Evolutionary conservation across 1,140 invertebrate species (phyloP).

Genomic region (Neodiprion lecontei): DNA sequence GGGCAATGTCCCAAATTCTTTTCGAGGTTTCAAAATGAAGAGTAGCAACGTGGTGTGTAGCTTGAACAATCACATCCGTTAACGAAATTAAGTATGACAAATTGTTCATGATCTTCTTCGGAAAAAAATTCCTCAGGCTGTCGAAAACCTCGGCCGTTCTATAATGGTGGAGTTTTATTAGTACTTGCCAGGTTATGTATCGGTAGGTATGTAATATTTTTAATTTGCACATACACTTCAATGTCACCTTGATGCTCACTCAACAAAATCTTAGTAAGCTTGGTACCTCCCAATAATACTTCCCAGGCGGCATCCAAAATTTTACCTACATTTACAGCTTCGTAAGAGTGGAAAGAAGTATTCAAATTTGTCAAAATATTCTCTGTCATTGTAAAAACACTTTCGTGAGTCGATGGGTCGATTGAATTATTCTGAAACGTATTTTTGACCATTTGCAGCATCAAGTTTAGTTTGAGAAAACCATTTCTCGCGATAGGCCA

Average conservation of each 20-base stretch:
- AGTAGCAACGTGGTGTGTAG: slow-evolving; percentile 45
- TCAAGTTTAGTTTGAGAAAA: slow-evolving; percentile 40
- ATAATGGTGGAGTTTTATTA: slow-evolving; percentile 7
- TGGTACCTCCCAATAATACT: slow-evolving; percentile 41
- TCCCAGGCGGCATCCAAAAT: slow-evolving; percentile 38
- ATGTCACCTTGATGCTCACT: slow-evolving; percentile 37
- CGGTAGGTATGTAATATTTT: not conserved
- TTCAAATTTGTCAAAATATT: not conserved
- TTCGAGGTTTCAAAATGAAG: slow-evolving; percentile 41
- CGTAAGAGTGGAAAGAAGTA: not conserved
- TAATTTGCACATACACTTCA: slow-evolving; percentile 31
- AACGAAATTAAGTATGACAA: slow-evolving; percentile 43
- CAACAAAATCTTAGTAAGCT: slow-evolving; percentile 41
- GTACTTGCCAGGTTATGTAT: not conserved
- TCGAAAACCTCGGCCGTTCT: slow-evolving; percentile 41
- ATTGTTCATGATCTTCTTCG: slow-evolving; percentile 39
- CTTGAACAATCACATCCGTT: slow-evolving; percentile 41
- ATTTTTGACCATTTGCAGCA: slow-evolving; percentile 42
- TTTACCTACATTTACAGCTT: slow-evolving; percentile 28
- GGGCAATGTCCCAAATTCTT: slow-evolving; percentile 40
- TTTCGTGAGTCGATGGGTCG: not conserved
- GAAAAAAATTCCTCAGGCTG: slow-evolving; percentile 39
- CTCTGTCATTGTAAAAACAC: not conserved
- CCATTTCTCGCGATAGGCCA: slow-evolving; percentile 39
- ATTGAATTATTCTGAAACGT: slow-evolving; percentile 19